Evolutionary conservation across 1,140 invertebrate genomes (phyloP).

Genomic region (Sycobia sp.): DNA sequence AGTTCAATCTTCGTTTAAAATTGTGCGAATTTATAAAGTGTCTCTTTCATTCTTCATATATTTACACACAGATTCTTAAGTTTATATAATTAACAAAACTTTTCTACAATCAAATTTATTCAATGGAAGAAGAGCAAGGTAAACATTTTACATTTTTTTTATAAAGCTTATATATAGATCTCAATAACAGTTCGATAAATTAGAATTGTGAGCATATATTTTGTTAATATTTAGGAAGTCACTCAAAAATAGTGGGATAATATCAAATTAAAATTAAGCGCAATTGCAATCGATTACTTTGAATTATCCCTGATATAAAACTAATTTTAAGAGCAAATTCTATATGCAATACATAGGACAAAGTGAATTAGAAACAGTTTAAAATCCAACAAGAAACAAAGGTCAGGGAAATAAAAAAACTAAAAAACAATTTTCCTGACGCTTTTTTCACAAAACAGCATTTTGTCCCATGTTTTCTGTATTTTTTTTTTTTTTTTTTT

Average conservation of each 20-base stretch:
- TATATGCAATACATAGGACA: no score
- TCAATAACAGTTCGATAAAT: conserved; percentile 10
- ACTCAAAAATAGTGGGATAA: no score
- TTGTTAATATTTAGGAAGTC: conserved; percentile 9
- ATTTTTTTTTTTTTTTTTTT: conserved; percentile 5
- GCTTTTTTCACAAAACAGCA: conserved; percentile 1
- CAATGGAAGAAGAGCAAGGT: background rate
- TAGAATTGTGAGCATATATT: background rate
- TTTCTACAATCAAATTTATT: conserved; percentile 2
- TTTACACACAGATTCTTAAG: conserved; percentile 17
- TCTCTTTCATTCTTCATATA: conserved; percentile 7
- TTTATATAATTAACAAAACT: conserved; percentile 14
- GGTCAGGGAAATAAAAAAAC: background rate
- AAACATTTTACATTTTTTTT: conserved; percentile 14
- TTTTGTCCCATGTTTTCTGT: no score
- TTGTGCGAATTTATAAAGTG: conserved; percentile 19
- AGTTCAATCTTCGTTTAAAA: conserved; percentile 24
- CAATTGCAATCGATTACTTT: no score
- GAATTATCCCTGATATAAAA: conserved; percentile 7
- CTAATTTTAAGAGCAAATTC: conserved; percentile 24
- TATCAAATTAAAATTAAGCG: no score
- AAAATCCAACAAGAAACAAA: conserved; percentile 10
- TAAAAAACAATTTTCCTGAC: conserved; percentile 3
- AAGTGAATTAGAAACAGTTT: conserved; percentile 4
- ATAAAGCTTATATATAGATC: conserved; percentile 13